Percentiles rank a stretch among this genome's conserved stretches.
phyloP scores from a whole-genome alignment of 2,888 invertebrate genomes.

The Heterodera filipjevi region DNA sequence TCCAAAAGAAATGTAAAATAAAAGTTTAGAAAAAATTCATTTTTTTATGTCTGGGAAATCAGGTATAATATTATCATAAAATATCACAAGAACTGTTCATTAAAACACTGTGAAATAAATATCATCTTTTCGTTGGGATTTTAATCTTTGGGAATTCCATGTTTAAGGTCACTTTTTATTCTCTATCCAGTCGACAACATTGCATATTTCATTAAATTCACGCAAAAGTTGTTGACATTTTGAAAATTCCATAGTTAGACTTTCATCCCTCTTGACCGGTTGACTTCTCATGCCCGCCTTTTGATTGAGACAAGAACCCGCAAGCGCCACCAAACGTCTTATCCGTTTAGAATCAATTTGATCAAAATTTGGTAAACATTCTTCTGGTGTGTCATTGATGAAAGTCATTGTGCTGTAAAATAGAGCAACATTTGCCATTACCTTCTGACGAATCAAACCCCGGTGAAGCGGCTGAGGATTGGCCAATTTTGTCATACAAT shows the following conservation, averaged over 20 bases:
- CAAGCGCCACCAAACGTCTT: background rate
- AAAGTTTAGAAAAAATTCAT: too few relatives aligned
- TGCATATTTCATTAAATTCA: conserved; percentile 1
- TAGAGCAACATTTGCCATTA: background rate
- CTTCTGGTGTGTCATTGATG: background rate
- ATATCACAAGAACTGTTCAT: background rate
- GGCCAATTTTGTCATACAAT: background rate
- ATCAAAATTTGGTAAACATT: conserved; percentile 13
- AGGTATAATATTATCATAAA: too few relatives aligned
- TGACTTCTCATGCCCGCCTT: background rate
- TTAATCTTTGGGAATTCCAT: background rate
- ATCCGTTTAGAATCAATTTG: background rate
- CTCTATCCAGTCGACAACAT: background rate
- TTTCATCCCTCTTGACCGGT: background rate
- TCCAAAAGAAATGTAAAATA: too few relatives aligned
- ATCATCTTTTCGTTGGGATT: background rate
- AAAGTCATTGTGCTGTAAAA: conserved; percentile 1
- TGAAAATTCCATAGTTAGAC: background rate
- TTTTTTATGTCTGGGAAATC: too few relatives aligned
- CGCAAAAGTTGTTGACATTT: conserved; percentile 17
- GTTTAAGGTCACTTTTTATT: background rate
- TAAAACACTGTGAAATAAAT: too few relatives aligned
- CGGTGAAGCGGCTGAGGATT: background rate
- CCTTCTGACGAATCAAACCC: background rate
- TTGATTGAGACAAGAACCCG: background rate